Percentiles rank a stretch among this genome's conserved stretches.
Evolutionary conservation across 2,113 vertebrate genomes (phyloP).

Genomic region (Perccottus glenii): DNA sequence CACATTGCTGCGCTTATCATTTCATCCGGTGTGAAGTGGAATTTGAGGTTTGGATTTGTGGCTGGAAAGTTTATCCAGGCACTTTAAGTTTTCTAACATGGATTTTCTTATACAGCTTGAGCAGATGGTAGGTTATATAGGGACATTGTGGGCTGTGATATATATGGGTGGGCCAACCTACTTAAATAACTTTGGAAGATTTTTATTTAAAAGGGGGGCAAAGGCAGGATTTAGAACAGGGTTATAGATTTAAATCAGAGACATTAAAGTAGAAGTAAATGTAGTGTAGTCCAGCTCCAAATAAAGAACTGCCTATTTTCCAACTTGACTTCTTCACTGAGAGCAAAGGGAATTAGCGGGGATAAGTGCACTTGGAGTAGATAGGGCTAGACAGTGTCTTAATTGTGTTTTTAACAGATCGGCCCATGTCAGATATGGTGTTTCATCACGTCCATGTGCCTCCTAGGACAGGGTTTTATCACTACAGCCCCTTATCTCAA

Average conservation of each 20-base stretch:
- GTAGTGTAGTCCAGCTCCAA: conserved; percentile 8
- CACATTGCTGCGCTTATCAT: conserved; percentile 63
- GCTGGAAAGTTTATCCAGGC: conserved; percentile 67
- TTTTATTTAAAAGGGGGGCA: background rate
- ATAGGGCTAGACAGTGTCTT: conserved; percentile 70
- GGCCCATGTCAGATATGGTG: conserved; percentile 60
- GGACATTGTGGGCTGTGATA: background rate
- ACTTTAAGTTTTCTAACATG: conserved; percentile 58
- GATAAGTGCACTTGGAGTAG: conserved; percentile 52
- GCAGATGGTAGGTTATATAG: conserved; percentile 31
- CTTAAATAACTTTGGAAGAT: too few relatives aligned
- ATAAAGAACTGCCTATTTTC: conserved; percentile 16
- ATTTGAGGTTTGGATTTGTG: conserved; percentile 65
- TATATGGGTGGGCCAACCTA: conserved; percentile 33
- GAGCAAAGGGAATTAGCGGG: conserved; percentile 44
- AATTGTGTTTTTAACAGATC: conserved; percentile 73
- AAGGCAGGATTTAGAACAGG: background rate
- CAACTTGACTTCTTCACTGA: conserved; percentile 18
- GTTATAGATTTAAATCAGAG: too few relatives aligned
- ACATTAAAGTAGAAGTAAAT: too few relatives aligned
- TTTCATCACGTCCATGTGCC: conserved; percentile 64
- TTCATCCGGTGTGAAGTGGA: conserved; percentile 71
- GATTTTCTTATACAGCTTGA: conserved; percentile 20
- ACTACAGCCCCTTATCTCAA: conserved; percentile 56
- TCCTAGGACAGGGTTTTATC: conserved; percentile 63